These are phyloP conservation scores for Ectemnius lituratus DNA, from an alignment of 2,888 invertebrate species.

Conservation along the genomic window DNA sequence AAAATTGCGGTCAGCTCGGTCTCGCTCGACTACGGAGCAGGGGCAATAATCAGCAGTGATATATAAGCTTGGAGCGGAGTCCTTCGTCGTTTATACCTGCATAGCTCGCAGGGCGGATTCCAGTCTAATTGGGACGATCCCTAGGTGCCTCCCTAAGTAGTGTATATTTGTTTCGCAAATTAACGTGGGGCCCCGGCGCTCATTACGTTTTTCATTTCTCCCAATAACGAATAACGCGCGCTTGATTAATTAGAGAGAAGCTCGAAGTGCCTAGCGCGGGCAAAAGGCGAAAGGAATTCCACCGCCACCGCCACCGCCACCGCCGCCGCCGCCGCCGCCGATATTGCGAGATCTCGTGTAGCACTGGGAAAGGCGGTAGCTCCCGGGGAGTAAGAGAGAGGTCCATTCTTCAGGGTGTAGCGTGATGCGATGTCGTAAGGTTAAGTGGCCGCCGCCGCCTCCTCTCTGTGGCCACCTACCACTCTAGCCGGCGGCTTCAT, in stretches of 20 bases:
- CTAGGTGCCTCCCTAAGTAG: constrained; percentile 37
- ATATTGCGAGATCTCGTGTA: constrained; percentile 57
- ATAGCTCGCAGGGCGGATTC: constrained; percentile 45
- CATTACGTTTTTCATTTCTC: too few relatives aligned
- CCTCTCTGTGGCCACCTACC: constrained; percentile 21
- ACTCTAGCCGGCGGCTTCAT: constrained; percentile 26
- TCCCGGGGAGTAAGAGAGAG: constrained; percentile 33
- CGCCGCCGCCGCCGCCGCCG: constrained; percentile 11
- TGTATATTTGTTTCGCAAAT: background rate
- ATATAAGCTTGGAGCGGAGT: constrained; percentile 24
- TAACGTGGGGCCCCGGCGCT: constrained; percentile 34
- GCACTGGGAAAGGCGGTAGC: too few relatives aligned
- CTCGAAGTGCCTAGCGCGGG: constrained; percentile 15
- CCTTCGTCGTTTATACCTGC: constrained; percentile 21
- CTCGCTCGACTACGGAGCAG: constrained; percentile 8
- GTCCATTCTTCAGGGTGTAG: constrained; percentile 43
- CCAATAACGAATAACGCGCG: too few relatives aligned
- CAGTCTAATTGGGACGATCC: constrained; percentile 62
- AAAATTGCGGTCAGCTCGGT: constrained; percentile 22
- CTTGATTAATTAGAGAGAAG: too few relatives aligned
- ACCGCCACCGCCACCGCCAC: constrained; percentile 9
- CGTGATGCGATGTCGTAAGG: constrained; percentile 62
- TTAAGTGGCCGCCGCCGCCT: constrained; percentile 46
- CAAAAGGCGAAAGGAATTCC: constrained; percentile 44
- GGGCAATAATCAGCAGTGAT: constrained; percentile 32